phyloP scores from a whole-genome alignment of 2,888 invertebrate genomes.

The Drosophila subquinaria region DNA sequence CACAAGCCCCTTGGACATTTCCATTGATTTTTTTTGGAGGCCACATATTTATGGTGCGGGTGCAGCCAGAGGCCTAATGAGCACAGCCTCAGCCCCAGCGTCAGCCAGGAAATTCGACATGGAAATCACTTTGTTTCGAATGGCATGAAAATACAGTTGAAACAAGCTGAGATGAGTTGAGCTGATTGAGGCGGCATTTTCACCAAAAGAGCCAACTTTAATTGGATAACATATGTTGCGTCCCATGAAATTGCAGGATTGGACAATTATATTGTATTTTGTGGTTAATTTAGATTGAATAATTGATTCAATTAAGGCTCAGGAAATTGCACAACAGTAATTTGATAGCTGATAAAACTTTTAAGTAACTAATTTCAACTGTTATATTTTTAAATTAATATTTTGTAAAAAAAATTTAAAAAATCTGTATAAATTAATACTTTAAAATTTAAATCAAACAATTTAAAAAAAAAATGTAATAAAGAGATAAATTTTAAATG shows the following conservation, averaged over 20 bases:
- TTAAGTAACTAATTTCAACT: not conserved
- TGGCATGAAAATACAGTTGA: conserved; percentile 27
- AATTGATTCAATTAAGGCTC: conserved; percentile 3
- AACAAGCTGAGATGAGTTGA: conserved; percentile 26
- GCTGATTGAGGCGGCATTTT: conserved; percentile 43
- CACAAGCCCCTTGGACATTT: conserved; percentile 40
- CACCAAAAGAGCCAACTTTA: conserved; percentile 38
- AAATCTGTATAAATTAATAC: too few species aligned
- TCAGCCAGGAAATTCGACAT: conserved; percentile 40
- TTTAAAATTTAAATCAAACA: too few species aligned
- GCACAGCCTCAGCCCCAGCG: conserved; percentile 15
- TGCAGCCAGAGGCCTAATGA: conserved; percentile 67
- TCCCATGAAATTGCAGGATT: conserved; percentile 14
- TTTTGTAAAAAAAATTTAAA: too few species aligned
- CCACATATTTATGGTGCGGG: conserved; percentile 57
- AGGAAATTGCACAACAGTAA: not conserved
- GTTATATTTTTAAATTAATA: not conserved
- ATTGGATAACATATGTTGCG: conserved; percentile 46
- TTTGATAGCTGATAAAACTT: not conserved
- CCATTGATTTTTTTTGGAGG: conserved; percentile 14
- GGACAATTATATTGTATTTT: conserved; percentile 43
- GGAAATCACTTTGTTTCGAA: conserved; percentile 8
- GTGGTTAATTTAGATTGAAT: conserved; percentile 26
- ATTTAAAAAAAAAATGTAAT: too few species aligned
- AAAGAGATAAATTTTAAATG: too few species aligned